Percentiles rank a stretch among this genome's conserved stretches.
Evolutionary conservation across 1,140 invertebrate genomes (phyloP).

Genomic region (Potamilus streckersoni): DNA sequence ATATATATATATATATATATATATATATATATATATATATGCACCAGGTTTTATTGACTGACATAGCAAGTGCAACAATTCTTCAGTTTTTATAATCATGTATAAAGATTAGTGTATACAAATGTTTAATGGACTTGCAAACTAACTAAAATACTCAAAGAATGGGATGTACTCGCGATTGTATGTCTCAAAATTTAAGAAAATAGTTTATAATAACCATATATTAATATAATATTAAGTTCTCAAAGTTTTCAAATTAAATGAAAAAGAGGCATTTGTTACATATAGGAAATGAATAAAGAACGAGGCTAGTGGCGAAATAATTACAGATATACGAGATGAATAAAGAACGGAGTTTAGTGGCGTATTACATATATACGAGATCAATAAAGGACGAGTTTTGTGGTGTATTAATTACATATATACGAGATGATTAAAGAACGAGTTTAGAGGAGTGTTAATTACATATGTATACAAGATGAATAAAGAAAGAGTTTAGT

Average conservation of each 20-base stretch:
- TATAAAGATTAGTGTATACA: too few species aligned
- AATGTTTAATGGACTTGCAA: too few species aligned
- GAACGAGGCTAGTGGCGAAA: neutral
- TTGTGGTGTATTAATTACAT: neutral
- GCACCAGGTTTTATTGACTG: too few species aligned
- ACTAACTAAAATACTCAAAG: too few species aligned
- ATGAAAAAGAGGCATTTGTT: neutral
- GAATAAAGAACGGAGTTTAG: neutral
- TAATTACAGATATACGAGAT: neutral
- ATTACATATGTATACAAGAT: neutral
- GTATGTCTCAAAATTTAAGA: too few species aligned
- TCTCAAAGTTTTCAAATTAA: neutral
- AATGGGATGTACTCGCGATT: too few species aligned
- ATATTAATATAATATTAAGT: too few species aligned
- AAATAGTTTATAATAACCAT: too few species aligned
- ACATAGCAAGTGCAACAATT: too few species aligned
- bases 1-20: too few species aligned
- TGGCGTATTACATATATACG: neutral
- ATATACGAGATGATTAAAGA: neutral
- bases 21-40: too few species aligned
- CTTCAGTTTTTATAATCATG: too few species aligned
- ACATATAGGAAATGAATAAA: neutral
- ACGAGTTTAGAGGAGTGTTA: neutral
- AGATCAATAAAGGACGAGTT: neutral
- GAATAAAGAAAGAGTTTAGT: neutral